Conservation (phyloP, 2,113 vertebrate species). For the Chitala chitala region DNA sequence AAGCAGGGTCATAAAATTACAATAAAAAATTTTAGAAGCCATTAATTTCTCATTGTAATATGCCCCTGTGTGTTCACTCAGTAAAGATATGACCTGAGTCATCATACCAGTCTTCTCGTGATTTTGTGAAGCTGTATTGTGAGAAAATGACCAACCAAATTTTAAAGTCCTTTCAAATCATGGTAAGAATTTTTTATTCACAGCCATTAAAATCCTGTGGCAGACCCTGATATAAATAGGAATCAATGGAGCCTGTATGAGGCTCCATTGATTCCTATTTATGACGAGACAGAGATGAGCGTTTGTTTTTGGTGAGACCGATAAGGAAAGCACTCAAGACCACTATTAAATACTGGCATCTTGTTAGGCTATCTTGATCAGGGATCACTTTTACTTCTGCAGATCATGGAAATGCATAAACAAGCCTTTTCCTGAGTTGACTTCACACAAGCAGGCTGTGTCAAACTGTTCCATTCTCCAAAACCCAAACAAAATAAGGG, state of each 20-base stretch:
- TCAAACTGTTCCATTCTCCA: too few species aligned
- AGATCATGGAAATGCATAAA: too few species aligned
- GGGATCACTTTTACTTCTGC: too few species aligned
- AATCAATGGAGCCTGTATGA: background rate
- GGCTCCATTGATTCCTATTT: background rate
- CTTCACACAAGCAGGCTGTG: too few species aligned
- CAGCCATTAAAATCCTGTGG: background rate
- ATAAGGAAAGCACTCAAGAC: too few species aligned
- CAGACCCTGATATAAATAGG: background rate
- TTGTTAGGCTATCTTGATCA: too few species aligned
- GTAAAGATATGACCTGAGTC: background rate
- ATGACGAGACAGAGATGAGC: background rate
- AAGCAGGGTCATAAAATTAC: background rate
- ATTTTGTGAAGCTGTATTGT: background rate
- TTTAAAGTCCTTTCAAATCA: background rate
- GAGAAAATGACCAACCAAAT: constrained; percentile 4
- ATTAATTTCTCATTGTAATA: background rate
- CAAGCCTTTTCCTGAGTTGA: too few species aligned
- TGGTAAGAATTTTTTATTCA: constrained; percentile 9
- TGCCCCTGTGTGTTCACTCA: background rate
- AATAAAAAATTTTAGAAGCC: background rate
- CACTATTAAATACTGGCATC: too few species aligned
- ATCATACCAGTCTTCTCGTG: background rate
- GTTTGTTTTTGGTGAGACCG: too few species aligned
- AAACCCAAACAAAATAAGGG: too few species aligned